These are phyloP conservation scores for Urocynchramus pylzowi DNA, from an alignment of 2,113 vertebrate genomes.

Conservation along the genomic window DNA sequence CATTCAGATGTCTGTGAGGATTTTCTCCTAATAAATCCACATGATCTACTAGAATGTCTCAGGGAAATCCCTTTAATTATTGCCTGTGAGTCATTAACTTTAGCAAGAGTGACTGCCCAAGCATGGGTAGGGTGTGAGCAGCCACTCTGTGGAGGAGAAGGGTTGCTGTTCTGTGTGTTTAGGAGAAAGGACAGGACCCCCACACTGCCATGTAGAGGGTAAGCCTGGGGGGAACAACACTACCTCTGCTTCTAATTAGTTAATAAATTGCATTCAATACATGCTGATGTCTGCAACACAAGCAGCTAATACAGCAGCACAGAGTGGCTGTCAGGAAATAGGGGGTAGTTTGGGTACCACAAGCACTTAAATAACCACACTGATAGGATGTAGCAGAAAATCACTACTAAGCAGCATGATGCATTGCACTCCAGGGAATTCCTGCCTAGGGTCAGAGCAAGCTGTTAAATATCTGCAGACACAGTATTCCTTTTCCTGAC, in stretches of 20 bases:
- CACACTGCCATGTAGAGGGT: neutral
- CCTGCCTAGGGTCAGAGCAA: neutral
- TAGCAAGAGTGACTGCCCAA: neutral
- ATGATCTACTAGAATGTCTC: neutral
- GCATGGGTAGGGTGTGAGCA: neutral
- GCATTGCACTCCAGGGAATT: neutral
- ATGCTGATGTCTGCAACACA: neutral
- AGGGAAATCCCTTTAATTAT: slow-evolving; percentile 2
- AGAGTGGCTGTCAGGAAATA: neutral
- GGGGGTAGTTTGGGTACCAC: neutral
- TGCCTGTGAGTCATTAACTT: neutral
- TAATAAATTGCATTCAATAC: neutral
- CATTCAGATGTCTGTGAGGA: neutral
- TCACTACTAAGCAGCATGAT: neutral
- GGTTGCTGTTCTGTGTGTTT: neutral
- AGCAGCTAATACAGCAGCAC: neutral
- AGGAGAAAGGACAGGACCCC: neutral
- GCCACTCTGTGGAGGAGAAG: neutral
- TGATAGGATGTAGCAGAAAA: neutral
- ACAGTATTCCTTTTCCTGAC: neutral
- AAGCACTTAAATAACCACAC: neutral
- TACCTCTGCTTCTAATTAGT: neutral
- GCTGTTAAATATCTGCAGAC: neutral
- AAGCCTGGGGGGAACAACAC: neutral
- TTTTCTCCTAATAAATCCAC: neutral